Evolutionary conservation across 2,888 invertebrate species (phyloP).

Genomic region (Meteorus colon): DNA sequence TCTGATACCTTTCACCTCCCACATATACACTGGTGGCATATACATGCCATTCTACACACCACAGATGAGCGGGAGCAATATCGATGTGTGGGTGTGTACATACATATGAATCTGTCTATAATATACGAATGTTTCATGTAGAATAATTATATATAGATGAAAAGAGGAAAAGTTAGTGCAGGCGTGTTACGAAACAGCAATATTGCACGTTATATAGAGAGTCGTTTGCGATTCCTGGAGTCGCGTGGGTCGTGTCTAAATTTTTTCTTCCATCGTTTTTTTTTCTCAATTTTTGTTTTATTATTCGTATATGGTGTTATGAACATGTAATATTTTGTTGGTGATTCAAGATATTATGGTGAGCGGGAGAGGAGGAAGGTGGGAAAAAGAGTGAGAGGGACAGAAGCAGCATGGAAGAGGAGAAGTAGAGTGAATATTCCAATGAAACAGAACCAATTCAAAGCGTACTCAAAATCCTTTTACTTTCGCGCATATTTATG

Average conservation of each 20-base stretch:
- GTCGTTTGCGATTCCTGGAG: constrained; percentile 34
- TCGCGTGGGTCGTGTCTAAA: constrained; percentile 22
- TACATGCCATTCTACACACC: constrained; percentile 13
- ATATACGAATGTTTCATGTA: neutral
- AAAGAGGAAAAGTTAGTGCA: constrained; percentile 15
- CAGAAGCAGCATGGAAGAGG: constrained; percentile 8
- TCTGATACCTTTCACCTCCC: constrained; percentile 7
- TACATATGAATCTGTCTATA: neutral
- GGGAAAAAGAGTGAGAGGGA: neutral
- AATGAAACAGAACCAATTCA: neutral
- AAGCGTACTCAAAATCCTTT: constrained; percentile 19
- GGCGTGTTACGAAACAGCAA: constrained; percentile 47
- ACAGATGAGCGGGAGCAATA: constrained; percentile 9
- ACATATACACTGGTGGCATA: neutral
- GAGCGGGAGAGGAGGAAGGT: too few species aligned
- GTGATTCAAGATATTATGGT: neutral
- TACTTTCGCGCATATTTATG: neutral
- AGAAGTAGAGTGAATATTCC: constrained; percentile 16
- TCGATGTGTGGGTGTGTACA: neutral
- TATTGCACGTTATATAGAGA: constrained; percentile 44
- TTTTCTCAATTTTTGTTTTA: neutral
- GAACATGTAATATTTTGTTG: constrained; percentile 2
- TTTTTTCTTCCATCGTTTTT: neutral
- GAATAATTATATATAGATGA: constrained; percentile 15
- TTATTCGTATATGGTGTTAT: neutral